Evolutionary conservation across 2,888 invertebrate species (phyloP), one percentile per base, ranked within the genome.

Genomic region (Bruchidius siliquastri): DNA sequence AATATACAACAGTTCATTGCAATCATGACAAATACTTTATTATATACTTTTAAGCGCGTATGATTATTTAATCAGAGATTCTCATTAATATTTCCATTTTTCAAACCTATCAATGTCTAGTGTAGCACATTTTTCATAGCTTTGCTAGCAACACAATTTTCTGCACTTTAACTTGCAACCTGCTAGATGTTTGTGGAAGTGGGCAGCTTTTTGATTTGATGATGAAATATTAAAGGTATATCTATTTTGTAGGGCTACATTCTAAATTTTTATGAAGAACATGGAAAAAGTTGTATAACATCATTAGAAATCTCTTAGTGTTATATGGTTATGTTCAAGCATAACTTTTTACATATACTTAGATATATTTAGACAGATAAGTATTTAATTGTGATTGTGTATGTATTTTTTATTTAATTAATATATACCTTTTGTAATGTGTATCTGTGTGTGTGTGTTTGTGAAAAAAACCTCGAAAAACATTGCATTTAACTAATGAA

Each of bases 231-330:
- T 49, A 49, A 49, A 49, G 3, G 49, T 49, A 49, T 49, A 49
- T 49, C 49, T 76, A 71, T 76, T 73, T 76, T 76, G 73, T 76
- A 76, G 76, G 76, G 72, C 72, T 76, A 68, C 76, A 76, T 71
- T 72, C 74, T 75, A 75, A 75, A 75, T 76, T 76, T 76, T 73
- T 74, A 74, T 72, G 76, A 76, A 74, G 76, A 76, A 68, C 30
- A 68, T 22, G 22, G 22, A 68, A 68, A 68, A 68, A 21, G 22
- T 21, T 68, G 21, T 68, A 68, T 22, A 68, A 68, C 21, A 68
- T 68, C 21, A 68, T 22, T 68, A 49, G 49, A 49, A 49, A 21
- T 68, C 68, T 68, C 21, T 68, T 68, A 68, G 21, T 68, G 18
- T 68, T 68, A 68, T 68, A 68, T 68, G 22, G 68, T 68, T 68